Conservation (phyloP, 1,140 invertebrate genomes). For the Trichomalopsis sarcophagae region DNA sequence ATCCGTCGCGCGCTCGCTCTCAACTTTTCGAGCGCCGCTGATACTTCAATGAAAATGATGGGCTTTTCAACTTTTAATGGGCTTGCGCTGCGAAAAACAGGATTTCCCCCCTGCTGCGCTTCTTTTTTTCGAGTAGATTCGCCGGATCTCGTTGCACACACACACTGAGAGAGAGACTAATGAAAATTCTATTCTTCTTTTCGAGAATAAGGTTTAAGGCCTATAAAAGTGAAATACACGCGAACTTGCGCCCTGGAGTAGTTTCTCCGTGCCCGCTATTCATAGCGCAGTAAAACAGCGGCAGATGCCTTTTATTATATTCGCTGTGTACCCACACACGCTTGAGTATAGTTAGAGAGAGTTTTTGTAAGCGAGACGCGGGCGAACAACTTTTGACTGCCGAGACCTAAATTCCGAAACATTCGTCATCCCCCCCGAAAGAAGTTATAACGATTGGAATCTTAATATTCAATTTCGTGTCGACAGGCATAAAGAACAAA, state of each 20-base stretch:
- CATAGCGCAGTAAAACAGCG: background rate
- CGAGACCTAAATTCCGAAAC: no score
- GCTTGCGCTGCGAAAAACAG: background rate
- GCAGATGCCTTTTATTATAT: constrained; percentile 1
- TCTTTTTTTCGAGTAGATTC: background rate
- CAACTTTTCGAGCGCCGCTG: background rate
- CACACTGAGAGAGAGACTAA: background rate
- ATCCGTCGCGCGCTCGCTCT: background rate
- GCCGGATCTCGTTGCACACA: no score
- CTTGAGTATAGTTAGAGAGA: background rate
- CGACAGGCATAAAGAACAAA: no score
- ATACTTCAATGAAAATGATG: background rate
- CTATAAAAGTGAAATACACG: constrained; percentile 4
- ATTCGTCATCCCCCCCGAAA: background rate
- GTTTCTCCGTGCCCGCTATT: background rate
- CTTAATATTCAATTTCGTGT: background rate
- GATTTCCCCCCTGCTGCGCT: background rate
- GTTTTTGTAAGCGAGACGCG: background rate
- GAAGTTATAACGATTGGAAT: background rate
- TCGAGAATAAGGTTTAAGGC: background rate
- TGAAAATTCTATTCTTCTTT: constrained; percentile 5
- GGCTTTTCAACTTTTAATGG: constrained; percentile 4
- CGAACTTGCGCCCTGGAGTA: background rate
- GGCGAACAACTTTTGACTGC: background rate
- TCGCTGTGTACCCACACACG: background rate